Base-by-base conservation (phyloP, 2,797 vertebrate genomes). In the Gastrophryne carolinensis region DNA sequence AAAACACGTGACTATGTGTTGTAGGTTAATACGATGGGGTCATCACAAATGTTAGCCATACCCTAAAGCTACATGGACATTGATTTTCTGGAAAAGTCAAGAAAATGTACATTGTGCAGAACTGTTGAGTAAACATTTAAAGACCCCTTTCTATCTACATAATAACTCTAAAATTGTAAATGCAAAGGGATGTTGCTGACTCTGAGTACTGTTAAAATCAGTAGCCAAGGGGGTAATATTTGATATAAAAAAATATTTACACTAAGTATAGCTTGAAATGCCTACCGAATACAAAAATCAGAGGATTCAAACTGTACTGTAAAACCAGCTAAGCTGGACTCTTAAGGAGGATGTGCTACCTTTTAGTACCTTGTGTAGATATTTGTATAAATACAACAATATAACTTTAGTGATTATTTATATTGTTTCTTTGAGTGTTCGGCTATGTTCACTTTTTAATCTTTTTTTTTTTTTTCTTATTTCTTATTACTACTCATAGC, bases 331-430 rank as follows among this genome's bases (percentile, higher is more conserved):
- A 32, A 62, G 50, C 37, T 72, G 60, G 32, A 44, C 21, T 71
- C 75, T 77, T 71, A 71, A 80, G 85, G 83, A 81, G 82, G 85
- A 86, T 84, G 84, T 88, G 82, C 84, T 81, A 87, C 87, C 83
- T 84, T 94, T 92, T 91, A 91, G 86, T 91, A 92, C 89, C 85
- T 92, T 90, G 88, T 93, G 89, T 93, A 94, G 92, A 93, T 88
- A 93, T 78, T 90, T 93, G 92, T 93, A 95, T 88, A 94, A 90
- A 94, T 92, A 94, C 49, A 54, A 49, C 21, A 89, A 92, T 87
- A 84, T 89, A 87, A 87, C 83, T 89, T 90, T 83, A 79, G 81
- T 89, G 89, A 91, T 88, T 80, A 87, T 90, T 91, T 87, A 90
- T 89, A 86, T 88, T 90, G 88, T 90, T 91, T 80, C 84, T 90